Base-by-base conservation (phyloP, 2,797 vertebrate species). In the Enoplosus armatus region DNA sequence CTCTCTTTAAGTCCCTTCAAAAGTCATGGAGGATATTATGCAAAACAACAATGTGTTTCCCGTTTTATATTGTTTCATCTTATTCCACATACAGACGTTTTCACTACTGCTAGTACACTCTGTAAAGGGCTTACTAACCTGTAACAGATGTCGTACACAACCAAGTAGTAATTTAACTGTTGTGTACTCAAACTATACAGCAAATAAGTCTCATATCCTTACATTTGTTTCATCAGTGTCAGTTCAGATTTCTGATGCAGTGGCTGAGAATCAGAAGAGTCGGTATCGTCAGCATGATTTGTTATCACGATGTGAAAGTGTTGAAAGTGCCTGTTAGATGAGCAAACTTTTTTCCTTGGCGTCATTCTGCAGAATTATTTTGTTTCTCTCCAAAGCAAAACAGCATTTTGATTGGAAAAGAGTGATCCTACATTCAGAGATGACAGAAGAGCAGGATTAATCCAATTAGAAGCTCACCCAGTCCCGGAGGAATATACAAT, bases 1-100 rank as follows among this genome's bases (percentile, higher is more conserved):
- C 60, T 74, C 18, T 72, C 50, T 56, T 55, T 51, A 37, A 85
- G 71, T 82, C 77, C 79, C 75, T 80, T 78, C 51, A 77, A 74
- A 83, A 83, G 83, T 72, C 77, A 85, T 77, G 37, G 72, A 75
- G 71, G 63, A 85, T 60, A 67, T 87, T 93, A 90, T 91, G 85
- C 91, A 91, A 92, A 87, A 61, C 55, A 70, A 35, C 60, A 65
- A 66, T 27, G 41, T 78, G 75, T 77, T 86, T 50, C 75, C 45
- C 24, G 20, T 81, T 89, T 87, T 26, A 33, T 67, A 62, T 66
- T 45, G n/a, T 81, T 86, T 75, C 18, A 66, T 89, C 53, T 59
- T 59, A 45, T 76, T 80, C 63, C 55, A 72, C 26, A 47, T 33
- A 50, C 77, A 48, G 56, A 61, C 26, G 35, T 80, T 80, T 80